Percentiles rank a stretch among this genome's conserved stretches.
Evolutionary conservation across 35 echinoderm and acorn worm species (phyloP).

Genomic region (Apostichopus californicus): DNA sequence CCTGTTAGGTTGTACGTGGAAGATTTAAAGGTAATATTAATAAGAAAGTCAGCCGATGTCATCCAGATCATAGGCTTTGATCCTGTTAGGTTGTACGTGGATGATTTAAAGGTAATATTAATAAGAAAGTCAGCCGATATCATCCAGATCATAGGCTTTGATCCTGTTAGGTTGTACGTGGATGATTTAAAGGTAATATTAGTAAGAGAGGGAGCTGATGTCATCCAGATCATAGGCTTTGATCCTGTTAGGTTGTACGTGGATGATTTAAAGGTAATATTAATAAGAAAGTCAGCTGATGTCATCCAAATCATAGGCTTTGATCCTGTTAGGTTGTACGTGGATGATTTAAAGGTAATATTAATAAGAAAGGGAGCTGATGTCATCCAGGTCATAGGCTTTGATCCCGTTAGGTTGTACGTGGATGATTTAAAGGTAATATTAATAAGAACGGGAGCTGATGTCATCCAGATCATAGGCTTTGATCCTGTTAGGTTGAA

Average conservation of each 20-base stretch:
- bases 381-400: constrained; percentile 71
- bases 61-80: constrained; percentile 89
- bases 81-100: constrained; percentile 73
- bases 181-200: constrained; percentile 72
- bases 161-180: constrained; percentile 79
- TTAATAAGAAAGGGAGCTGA: not conserved
- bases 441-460: not conserved
- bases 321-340: constrained; percentile 83
- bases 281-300: not conserved
- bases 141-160: constrained; percentile 83
- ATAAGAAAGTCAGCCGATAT: not conserved
- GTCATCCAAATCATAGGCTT: constrained; percentile 68
- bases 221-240: constrained; percentile 83
- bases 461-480: constrained; percentile 69
- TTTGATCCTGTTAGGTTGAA: constrained; percentile 90
- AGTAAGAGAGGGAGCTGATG: not conserved
- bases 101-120: constrained; percentile 73
- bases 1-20: constrained; percentile 73
- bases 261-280: constrained; percentile 69
- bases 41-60: not conserved
- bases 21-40: constrained; percentile 73
- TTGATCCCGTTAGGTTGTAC: constrained; percentile 86
- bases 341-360: constrained; percentile 78
- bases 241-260: constrained; percentile 82
- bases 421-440: constrained; percentile 78